phyloP scores from a whole-genome alignment of 2,113 vertebrate species.

The Crotalus helleri region DNA sequence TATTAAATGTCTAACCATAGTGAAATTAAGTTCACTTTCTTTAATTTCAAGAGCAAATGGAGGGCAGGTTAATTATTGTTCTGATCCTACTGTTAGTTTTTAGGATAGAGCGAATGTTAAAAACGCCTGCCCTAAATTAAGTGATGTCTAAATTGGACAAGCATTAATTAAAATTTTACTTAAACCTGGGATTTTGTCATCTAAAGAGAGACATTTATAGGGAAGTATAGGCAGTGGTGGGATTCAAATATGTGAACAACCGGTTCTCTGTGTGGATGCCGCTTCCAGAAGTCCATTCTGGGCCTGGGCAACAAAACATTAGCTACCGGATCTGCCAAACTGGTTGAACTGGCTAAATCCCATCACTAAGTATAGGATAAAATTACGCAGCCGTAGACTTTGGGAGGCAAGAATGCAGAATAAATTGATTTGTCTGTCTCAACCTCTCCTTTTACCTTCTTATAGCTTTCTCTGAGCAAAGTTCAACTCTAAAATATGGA shows the following conservation, averaged over 20 bases:
- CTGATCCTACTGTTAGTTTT: neutral
- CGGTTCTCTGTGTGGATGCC: too few species aligned
- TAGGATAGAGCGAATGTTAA: neutral
- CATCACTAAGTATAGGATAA: too few species aligned
- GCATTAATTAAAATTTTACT: neutral
- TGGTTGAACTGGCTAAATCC: too few species aligned
- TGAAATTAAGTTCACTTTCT: neutral
- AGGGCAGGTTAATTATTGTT: neutral
- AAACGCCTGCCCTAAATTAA: neutral
- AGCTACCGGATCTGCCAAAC: too few species aligned
- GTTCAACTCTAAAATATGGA: slow-evolving; percentile 48
- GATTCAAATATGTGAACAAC: too few species aligned
- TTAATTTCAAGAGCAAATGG: neutral
- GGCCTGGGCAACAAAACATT: too few species aligned
- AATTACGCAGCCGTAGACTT: neutral
- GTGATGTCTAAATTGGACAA: neutral
- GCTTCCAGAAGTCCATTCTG: too few species aligned
- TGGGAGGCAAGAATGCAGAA: neutral
- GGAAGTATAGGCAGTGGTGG: neutral
- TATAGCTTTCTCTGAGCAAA: slow-evolving; percentile 62
- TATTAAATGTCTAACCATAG: neutral
- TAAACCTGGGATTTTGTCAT: neutral
- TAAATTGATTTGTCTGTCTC: neutral
- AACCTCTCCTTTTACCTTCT: slow-evolving; percentile 17
- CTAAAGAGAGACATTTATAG: neutral